Percentiles rank a stretch among this genome's conserved stretches.
Evolutionary conservation across 1,140 invertebrate species (phyloP).

Genomic region (Neodiprion pinetum): DNA sequence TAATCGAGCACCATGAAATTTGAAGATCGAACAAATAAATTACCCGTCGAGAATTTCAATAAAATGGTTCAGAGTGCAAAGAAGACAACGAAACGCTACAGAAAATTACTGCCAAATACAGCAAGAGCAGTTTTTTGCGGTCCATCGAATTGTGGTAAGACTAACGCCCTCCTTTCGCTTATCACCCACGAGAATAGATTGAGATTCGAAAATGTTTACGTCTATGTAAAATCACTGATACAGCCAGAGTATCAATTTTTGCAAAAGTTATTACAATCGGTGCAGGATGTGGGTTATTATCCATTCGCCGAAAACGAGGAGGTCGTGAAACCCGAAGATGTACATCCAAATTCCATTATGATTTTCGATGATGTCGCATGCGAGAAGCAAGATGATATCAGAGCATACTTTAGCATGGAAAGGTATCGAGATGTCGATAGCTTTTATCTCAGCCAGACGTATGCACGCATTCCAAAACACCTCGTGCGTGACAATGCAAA

Average conservation of each 20-base stretch:
- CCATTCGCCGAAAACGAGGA: background rate
- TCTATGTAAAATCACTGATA: conserved; percentile 26
- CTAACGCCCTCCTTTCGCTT: conserved; percentile 20
- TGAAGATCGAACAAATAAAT: conserved; percentile 25
- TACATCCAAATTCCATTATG: too few relatives aligned
- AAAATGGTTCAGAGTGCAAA: conserved; percentile 12
- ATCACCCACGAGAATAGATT: background rate
- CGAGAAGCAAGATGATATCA: too few relatives aligned
- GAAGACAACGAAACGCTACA: conserved; percentile 27
- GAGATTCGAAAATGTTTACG: conserved; percentile 21
- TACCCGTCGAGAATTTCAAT: conserved; percentile 29
- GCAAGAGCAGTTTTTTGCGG: too few relatives aligned
- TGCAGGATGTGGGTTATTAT: conserved; percentile 16
- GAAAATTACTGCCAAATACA: conserved; percentile 33
- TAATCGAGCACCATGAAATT: conserved; percentile 25
- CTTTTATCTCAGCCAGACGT: too few relatives aligned
- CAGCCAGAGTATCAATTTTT: background rate
- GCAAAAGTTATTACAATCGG: conserved; percentile 13
- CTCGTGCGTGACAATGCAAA: background rate
- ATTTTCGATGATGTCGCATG: too few relatives aligned
- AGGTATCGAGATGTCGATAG: too few relatives aligned
- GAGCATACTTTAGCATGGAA: too few relatives aligned
- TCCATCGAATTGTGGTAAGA: conserved; percentile 38
- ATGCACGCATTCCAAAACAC: too few relatives aligned
- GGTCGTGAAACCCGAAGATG: too few relatives aligned